Evolutionary conservation across 2,888 invertebrate species (phyloP).

Genomic region (Chrysina gloriosa): DNA sequence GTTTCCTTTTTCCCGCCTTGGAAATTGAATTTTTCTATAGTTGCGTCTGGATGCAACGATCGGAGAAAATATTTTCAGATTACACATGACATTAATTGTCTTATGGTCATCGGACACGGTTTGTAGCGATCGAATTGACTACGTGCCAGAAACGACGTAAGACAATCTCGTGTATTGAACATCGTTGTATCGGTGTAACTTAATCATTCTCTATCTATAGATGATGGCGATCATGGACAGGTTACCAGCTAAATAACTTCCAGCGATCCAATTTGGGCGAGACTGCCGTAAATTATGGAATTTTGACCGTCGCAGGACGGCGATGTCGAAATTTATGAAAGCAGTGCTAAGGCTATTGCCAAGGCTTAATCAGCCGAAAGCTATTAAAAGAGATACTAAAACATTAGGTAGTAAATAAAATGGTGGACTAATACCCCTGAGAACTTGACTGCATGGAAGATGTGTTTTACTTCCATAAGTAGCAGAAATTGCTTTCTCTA

Average conservation of each 20-base stretch:
- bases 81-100: conserved; percentile 41
- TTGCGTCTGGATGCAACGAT: neutral
- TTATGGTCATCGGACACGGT: conserved; percentile 37
- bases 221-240: neutral
- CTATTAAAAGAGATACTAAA: neutral
- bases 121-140: conserved; percentile 29
- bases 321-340: conserved; percentile 6
- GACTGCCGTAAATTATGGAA: conserved; percentile 28
- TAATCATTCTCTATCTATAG: conserved; percentile 27
- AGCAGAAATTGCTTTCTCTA: too few relatives aligned
- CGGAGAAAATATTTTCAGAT: conserved; percentile 35
- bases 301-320: conserved; percentile 4
- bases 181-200: conserved; percentile 14
- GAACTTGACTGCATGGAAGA: too few relatives aligned
- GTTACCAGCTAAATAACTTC: conserved; percentile 17
- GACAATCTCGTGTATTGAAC: conserved; percentile 15
- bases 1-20: conserved; percentile 6
- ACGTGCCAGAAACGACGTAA: conserved; percentile 36
- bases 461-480: too few relatives aligned
- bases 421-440: neutral
- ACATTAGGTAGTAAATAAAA: neutral
- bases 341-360: neutral
- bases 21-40: conserved; percentile 27
- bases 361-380: neutral
- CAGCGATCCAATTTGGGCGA: neutral